phyloP scores from a whole-genome alignment of 2,888 invertebrate genomes.

The Drosophila diplacantha region DNA sequence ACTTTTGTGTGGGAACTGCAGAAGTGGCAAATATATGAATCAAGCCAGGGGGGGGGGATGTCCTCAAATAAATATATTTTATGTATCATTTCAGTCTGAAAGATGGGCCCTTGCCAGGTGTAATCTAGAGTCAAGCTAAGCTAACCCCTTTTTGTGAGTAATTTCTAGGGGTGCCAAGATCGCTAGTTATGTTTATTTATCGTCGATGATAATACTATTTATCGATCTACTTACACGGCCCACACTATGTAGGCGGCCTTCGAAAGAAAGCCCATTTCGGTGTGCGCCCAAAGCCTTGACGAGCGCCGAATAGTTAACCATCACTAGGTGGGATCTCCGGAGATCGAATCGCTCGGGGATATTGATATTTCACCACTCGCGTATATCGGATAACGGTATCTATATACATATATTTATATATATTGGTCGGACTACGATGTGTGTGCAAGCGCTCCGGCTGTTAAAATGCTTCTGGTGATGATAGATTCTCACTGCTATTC shows the following conservation, averaged over 20 bases:
- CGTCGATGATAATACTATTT: not conserved
- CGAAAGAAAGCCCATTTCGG: conserved; percentile 85
- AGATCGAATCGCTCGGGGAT: not conserved
- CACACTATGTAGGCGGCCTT: conserved; percentile 88
- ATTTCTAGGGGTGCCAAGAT: not conserved
- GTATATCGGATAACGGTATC: conserved; percentile 5
- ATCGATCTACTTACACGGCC: conserved; percentile 84
- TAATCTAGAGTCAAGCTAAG: not conserved
- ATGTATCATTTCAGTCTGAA: not conserved
- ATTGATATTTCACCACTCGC: not conserved
- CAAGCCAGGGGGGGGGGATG: not conserved
- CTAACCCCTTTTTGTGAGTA: not conserved
- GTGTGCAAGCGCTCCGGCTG: conserved; percentile 40
- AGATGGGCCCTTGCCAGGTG: not conserved
- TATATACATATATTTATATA: not conserved
- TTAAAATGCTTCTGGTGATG: conserved; percentile 53
- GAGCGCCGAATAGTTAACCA: conserved; percentile 42
- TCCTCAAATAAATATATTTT: not conserved
- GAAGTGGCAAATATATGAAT: not conserved
- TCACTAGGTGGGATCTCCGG: conserved; percentile 40
- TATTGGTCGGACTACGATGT: not conserved
- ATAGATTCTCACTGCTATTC: conserved; percentile 25
- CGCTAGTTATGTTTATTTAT: not conserved
- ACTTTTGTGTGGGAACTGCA: conserved; percentile 21
- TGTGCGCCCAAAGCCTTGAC: conserved; percentile 38